Conservation (phyloP, 2,113 vertebrate genomes). For the Falcunculus frontatus region DNA sequence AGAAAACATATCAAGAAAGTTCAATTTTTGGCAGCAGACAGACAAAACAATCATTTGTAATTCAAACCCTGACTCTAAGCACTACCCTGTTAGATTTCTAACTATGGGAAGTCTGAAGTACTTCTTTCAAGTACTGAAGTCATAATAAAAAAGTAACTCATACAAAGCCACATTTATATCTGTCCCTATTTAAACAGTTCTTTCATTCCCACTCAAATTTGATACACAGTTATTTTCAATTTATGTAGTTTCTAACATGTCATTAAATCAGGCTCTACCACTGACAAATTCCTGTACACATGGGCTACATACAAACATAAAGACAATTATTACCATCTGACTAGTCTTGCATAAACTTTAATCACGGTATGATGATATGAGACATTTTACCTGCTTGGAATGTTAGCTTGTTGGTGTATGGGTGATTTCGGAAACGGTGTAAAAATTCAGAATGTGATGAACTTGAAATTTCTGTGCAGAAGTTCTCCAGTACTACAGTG, state of each 20-base stretch:
- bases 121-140: background rate
- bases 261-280: background rate
- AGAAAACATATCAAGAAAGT: slow-evolving; percentile 24
- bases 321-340: background rate
- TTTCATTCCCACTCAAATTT: background rate
- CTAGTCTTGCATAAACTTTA: background rate
- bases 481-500: background rate
- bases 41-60: slow-evolving; percentile 32
- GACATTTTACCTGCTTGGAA: background rate
- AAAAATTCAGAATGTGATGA: background rate
- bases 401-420: background rate
- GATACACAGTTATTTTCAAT: background rate
- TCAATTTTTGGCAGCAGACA: slow-evolving; percentile 11
- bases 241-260: background rate
- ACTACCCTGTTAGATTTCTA: background rate
- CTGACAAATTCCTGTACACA: background rate
- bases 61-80: slow-evolving; percentile 4
- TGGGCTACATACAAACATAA: background rate
- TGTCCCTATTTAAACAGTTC: background rate
- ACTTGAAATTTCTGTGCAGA: background rate
- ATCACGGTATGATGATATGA: background rate
- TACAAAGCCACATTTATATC: background rate
- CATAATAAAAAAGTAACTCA: background rate
- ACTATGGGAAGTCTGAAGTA: background rate
- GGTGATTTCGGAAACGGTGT: background rate